Evolutionary conservation across 1,140 invertebrate genomes (phyloP).

Genomic region (Bombus waltoni): DNA sequence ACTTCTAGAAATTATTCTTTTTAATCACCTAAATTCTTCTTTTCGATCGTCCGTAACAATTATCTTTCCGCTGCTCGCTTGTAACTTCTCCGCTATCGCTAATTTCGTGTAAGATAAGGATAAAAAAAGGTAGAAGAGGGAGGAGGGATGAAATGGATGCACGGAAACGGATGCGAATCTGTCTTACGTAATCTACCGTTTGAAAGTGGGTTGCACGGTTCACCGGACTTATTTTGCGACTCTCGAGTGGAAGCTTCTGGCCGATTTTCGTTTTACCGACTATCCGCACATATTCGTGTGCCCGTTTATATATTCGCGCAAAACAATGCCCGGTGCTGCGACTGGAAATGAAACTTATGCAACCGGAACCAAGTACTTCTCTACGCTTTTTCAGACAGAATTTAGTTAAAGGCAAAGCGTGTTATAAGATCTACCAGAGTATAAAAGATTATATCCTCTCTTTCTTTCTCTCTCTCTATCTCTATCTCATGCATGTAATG

Average conservation of each 20-base stretch:
- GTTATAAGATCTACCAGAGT: neutral
- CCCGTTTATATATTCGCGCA: neutral
- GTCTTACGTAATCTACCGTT: constrained; percentile 64
- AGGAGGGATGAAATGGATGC: neutral
- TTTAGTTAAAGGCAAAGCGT: neutral
- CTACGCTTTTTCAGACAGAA: neutral
- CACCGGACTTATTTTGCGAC: constrained; percentile 69
- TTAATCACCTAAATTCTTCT: neutral
- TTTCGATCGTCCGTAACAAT: neutral
- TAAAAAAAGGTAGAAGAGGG: neutral
- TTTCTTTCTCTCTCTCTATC: too few relatives aligned
- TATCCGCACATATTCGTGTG: neutral
- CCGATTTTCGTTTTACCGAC: constrained; percentile 55
- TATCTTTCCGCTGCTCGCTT: neutral
- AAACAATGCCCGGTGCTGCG: neutral
- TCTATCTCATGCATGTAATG: neutral
- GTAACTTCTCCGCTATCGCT: neutral
- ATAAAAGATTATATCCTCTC: neutral
- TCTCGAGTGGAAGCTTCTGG: constrained; percentile 53
- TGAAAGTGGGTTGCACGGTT: constrained; percentile 74
- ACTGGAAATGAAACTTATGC: constrained; percentile 1
- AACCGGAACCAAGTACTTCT: neutral
- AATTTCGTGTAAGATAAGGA: constrained; percentile 9
- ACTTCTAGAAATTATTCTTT: neutral
- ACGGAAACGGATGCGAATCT: constrained; percentile 36